These are phyloP conservation scores for Sturnira hondurensis DNA, from an alignment of 2,113 vertebrate genomes.

Conservation along the genomic window DNA sequence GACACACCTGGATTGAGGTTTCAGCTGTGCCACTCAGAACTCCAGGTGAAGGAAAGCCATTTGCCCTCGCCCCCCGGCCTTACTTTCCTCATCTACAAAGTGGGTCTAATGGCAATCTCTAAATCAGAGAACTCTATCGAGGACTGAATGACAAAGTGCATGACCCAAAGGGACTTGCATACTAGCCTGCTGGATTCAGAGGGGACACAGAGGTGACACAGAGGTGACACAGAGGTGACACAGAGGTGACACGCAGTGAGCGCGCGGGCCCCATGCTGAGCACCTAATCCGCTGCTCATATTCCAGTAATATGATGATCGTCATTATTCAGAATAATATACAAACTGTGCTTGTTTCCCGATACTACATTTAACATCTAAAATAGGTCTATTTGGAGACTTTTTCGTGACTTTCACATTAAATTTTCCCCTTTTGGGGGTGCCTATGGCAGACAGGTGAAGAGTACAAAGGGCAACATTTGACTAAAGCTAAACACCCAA, in stretches of 20 bases:
- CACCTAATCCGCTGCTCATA: background rate
- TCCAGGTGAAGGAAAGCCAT: background rate
- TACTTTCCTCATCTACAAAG: background rate
- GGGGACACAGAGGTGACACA: too few species aligned
- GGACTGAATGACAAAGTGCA: background rate
- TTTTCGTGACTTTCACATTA: background rate
- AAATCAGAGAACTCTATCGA: background rate
- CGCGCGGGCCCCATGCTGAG: background rate
- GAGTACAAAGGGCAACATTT: background rate
- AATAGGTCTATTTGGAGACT: background rate
- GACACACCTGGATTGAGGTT: background rate
- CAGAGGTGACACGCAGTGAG: too few species aligned
- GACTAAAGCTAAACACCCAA: background rate
- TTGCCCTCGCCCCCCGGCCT: background rate
- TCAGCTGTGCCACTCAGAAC: background rate
- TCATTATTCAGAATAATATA: background rate
- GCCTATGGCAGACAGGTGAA: background rate
- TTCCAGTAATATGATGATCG: background rate
- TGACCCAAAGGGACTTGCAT: background rate
- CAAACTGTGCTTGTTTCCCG: background rate
- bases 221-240: too few species aligned
- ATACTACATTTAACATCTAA: background rate
- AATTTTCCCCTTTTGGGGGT: background rate
- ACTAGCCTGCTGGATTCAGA: too few species aligned
- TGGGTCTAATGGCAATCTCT: background rate